Evolutionary conservation across 2,113 vertebrate genomes (phyloP).

Genomic region (Gavia stellata): DNA sequence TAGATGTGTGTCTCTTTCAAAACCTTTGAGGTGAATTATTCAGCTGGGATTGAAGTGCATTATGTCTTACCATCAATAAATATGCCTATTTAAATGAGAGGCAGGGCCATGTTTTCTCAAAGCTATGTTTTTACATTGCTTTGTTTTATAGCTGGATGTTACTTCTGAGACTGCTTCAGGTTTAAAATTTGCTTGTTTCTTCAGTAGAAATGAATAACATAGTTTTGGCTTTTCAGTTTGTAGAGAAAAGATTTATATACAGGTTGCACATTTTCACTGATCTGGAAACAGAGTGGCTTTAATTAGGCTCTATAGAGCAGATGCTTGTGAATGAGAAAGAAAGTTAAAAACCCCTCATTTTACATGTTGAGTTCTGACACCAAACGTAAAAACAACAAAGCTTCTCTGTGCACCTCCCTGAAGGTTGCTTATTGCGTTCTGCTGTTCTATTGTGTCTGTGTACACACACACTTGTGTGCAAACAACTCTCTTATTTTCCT

Average conservation of each 20-base stretch:
- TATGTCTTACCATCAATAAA: conserved; percentile 4
- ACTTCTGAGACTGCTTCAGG: background rate
- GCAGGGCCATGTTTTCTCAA: background rate
- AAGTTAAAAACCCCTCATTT: background rate
- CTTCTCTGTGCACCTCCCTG: background rate
- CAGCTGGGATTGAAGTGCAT: background rate
- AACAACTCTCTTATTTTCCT: background rate
- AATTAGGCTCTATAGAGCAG: background rate
- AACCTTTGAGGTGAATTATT: background rate
- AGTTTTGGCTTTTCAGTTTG: background rate
- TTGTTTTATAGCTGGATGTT: background rate
- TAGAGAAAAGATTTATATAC: background rate
- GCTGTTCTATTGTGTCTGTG: background rate
- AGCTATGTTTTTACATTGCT: background rate
- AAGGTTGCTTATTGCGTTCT: background rate
- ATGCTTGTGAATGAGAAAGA: background rate
- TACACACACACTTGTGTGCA: background rate
- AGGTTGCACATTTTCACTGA: background rate
- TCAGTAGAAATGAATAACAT: background rate
- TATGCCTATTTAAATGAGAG: conserved; percentile 1
- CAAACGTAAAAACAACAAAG: background rate
- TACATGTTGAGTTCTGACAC: background rate
- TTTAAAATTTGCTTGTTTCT: background rate
- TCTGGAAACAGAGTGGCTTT: background rate
- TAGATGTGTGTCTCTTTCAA: background rate